These are phyloP conservation scores for Leuctra nigra DNA, from an alignment of 2,888 invertebrate genomes.

Conservation along the genomic window DNA sequence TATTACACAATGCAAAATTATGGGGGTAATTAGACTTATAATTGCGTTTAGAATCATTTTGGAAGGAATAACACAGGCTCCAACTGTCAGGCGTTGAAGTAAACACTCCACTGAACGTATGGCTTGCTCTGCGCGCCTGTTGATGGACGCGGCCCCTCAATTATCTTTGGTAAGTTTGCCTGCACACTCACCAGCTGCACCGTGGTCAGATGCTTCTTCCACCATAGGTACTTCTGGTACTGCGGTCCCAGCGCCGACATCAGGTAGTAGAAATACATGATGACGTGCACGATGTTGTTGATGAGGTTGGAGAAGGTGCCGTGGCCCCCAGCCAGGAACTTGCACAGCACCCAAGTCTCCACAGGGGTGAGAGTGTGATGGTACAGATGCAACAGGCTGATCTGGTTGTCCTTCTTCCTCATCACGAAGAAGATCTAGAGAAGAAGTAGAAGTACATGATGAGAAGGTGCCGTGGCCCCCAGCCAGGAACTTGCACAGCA, in stretches of 20 bases:
- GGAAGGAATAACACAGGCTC: no score
- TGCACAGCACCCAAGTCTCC: constrained; percentile 71
- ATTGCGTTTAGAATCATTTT: no score
- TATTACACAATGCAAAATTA: background rate
- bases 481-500: constrained; percentile 56
- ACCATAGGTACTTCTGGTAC: constrained; percentile 82
- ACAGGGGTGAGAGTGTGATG: constrained; percentile 75
- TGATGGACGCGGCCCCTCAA: no score
- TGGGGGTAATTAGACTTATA: no score
- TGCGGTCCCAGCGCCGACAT: constrained; percentile 78
- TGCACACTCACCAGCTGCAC: constrained; percentile 66
- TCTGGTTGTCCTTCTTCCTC: constrained; percentile 77
- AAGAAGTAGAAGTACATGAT: constrained; percentile 81
- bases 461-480: constrained; percentile 85
- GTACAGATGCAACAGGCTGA: constrained; percentile 76
- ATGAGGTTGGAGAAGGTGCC: constrained; percentile 82
- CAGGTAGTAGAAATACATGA: constrained; percentile 87
- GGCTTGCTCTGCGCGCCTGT: no score
- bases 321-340: constrained; percentile 63
- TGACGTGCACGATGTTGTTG: constrained; percentile 77
- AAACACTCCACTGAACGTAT: no score
- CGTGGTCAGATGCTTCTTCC: constrained; percentile 82
- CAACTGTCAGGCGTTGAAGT: no score
- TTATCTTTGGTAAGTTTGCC: no score
- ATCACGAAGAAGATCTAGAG: constrained; percentile 65